A percentile compares a stretch with the other conserved stretches of the same genome.
Evolutionary conservation across 2,888 invertebrate species (phyloP).

Genomic region (Steinernema hermaphroditum): DNA sequence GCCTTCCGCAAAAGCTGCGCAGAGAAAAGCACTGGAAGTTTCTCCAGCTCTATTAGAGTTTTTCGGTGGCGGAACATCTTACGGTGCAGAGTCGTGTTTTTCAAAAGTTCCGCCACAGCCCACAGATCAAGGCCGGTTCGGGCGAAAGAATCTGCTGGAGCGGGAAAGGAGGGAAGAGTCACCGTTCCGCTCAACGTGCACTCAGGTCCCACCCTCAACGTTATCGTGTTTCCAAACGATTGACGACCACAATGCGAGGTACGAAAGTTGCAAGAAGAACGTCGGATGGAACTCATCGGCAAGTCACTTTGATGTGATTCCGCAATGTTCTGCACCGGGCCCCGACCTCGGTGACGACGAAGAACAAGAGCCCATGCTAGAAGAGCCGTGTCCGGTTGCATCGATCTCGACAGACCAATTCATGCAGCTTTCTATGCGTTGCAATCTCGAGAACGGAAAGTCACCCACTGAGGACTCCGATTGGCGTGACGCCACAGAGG

Average conservation of each 20-base stretch:
- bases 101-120: conserved; percentile 19
- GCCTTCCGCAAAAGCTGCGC: conserved; percentile 22
- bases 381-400: conserved; percentile 13
- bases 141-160: conserved; percentile 44
- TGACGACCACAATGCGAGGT: conserved; percentile 40
- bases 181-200: background rate
- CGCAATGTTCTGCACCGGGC: conserved; percentile 31
- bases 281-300: conserved; percentile 7
- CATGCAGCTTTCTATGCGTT: conserved; percentile 18
- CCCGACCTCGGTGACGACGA: conserved; percentile 32
- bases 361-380: background rate
- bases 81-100: conserved; percentile 18
- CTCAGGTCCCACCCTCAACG: conserved; percentile 14
- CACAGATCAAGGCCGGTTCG: conserved; percentile 34
- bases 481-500: conserved; percentile 20
- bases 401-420: conserved; percentile 15
- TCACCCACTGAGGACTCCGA: conserved; percentile 19
- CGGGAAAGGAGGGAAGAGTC: conserved; percentile 39
- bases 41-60: conserved; percentile 45
- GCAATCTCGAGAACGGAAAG: conserved; percentile 26
- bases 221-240: conserved; percentile 36
- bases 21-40: conserved; percentile 41
- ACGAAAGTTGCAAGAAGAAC: conserved; percentile 33
- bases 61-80: conserved; percentile 40
- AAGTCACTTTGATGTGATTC: background rate